Conservation (phyloP, 2,888 invertebrate species). For the Leucophenga montana region DNA sequence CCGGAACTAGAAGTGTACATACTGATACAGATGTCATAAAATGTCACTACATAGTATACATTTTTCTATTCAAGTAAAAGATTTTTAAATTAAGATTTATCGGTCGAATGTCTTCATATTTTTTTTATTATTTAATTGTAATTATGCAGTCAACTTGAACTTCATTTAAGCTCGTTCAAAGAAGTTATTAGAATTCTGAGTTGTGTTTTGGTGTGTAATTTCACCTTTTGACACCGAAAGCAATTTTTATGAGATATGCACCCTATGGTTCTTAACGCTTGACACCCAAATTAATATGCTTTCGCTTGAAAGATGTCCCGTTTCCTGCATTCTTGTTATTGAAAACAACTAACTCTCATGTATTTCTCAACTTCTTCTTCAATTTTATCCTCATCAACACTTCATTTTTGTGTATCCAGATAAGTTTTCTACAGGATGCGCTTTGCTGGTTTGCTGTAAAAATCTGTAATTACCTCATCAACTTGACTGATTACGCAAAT, state of each 20-base stretch:
- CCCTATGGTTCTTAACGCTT: not conserved
- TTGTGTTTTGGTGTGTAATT: conserved; percentile 22
- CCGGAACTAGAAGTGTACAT: conserved; percentile 24
- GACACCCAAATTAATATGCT: conserved; percentile 13
- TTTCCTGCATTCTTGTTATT: conserved; percentile 46
- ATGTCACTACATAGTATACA: not conserved
- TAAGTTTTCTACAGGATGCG: not conserved
- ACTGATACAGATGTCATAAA: not conserved
- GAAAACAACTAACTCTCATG: conserved; percentile 5
- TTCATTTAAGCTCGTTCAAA: not conserved
- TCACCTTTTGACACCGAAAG: conserved; percentile 21
- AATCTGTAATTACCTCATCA: conserved; percentile 73
- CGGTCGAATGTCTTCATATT: not conserved
- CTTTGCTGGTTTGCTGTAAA: conserved; percentile 45
- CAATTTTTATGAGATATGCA: not conserved
- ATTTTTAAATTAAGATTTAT: conserved; percentile 20
- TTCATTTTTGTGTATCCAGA: not conserved
- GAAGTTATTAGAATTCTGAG: not conserved
- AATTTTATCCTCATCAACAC: not conserved
- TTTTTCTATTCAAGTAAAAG: not conserved
- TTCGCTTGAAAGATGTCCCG: conserved; percentile 49
- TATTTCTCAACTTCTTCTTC: not conserved
- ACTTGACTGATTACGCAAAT: conserved; percentile 74
- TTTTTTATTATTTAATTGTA: too few species aligned
- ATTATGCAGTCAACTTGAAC: not conserved